These are phyloP conservation scores for Sclerurus mexicanus DNA, from an alignment of 2,113 vertebrate genomes.

Conservation along the genomic window DNA sequence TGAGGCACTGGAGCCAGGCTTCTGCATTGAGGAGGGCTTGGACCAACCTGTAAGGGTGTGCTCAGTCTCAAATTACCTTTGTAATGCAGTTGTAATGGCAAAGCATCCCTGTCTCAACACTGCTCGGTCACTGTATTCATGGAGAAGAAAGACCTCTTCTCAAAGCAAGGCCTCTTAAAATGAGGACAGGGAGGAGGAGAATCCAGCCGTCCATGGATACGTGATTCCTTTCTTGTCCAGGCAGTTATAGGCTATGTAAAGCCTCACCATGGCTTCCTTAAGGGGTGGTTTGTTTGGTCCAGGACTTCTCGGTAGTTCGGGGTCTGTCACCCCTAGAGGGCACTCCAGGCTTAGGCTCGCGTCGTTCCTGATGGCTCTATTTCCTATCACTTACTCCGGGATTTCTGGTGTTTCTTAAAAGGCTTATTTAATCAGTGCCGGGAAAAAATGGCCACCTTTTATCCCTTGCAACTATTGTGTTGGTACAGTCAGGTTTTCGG, in stretches of 20 bases:
- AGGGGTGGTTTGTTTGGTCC: background rate
- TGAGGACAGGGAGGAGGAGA: background rate
- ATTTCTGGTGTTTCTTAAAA: background rate
- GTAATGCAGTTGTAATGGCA: background rate
- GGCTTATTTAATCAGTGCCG: background rate
- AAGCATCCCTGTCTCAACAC: background rate
- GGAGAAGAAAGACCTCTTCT: background rate
- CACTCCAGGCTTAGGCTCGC: background rate
- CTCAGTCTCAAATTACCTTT: background rate
- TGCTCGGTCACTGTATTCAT: background rate
- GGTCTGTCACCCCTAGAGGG: background rate
- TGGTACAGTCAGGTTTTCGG: background rate
- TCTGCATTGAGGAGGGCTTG: background rate
- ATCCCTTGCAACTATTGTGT: background rate
- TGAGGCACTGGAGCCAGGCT: background rate
- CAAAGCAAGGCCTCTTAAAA: background rate
- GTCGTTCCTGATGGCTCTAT: rapidly evolving
- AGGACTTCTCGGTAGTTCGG: background rate
- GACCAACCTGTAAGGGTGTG: background rate
- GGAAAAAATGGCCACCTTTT: background rate
- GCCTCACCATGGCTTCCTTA: background rate
- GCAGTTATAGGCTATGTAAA: background rate
- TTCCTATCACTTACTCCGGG: background rate
- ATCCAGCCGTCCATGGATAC: rapidly evolving
- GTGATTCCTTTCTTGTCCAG: background rate